These are phyloP conservation scores for Lysandra coridon DNA, from an alignment of 2,888 invertebrate species.

Conservation along the genomic window DNA sequence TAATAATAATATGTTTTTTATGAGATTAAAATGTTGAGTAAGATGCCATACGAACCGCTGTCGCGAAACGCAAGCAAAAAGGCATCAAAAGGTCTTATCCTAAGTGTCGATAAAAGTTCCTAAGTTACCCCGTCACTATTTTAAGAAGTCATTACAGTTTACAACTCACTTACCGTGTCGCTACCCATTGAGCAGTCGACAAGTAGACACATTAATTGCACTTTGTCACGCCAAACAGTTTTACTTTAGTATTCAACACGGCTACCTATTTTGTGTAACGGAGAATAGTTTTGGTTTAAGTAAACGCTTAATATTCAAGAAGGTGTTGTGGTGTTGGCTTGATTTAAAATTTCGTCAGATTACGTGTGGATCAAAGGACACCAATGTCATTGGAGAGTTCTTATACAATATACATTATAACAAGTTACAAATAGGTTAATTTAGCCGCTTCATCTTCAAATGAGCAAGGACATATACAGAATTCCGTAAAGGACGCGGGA, in stretches of 20 bases:
- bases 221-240: conserved; percentile 4
- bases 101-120: too few relatives aligned
- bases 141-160: neutral
- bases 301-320: neutral
- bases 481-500: too few relatives aligned
- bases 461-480: too few relatives aligned
- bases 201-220: conserved; percentile 18
- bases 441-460: too few relatives aligned
- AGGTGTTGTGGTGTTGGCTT: neutral
- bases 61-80: too few relatives aligned
- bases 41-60: too few relatives aligned
- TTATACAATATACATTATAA: too few relatives aligned
- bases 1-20: too few relatives aligned
- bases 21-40: too few relatives aligned
- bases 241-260: conserved; percentile 7
- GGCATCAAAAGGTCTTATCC: too few relatives aligned
- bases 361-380: neutral
- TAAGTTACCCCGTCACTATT: neutral
- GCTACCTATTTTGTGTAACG: neutral
- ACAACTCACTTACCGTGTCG: neutral
- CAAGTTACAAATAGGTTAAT: too few relatives aligned
- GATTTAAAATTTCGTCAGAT: neutral
- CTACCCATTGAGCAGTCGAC: neutral
- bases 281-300: neutral
- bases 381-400: neutral